phyloP scores from a whole-genome alignment of 2,888 invertebrate species.

The Pyrochroa serraticornis region DNA sequence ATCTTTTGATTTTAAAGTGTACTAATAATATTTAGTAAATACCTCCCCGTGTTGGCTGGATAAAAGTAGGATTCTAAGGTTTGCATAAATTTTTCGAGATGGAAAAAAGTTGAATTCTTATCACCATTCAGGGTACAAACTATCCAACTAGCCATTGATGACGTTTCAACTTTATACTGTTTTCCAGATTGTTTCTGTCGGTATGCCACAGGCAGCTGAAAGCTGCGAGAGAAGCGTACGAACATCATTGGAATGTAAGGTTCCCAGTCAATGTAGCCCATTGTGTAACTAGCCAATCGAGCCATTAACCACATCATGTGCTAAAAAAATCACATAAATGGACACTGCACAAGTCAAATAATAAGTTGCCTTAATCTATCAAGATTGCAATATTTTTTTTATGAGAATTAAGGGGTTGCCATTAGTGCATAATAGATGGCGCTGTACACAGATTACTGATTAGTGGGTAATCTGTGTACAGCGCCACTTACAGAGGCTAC shows the following conservation, averaged over 20 bases:
- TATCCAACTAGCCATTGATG: slow-evolving; percentile 66
- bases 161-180: slow-evolving; percentile 58
- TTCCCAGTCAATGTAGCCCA: slow-evolving; percentile 88
- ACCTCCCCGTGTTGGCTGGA: slow-evolving; percentile 81
- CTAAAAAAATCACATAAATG: slow-evolving; percentile 57
- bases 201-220: slow-evolving; percentile 80
- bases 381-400: no score
- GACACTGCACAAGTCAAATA: no score
- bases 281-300: slow-evolving; percentile 72
- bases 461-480: no score
- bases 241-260: slow-evolving; percentile 81
- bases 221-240: slow-evolving; percentile 71
- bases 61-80: slow-evolving; percentile 87
- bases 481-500: no score
- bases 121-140: slow-evolving; percentile 70
- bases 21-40: no score
- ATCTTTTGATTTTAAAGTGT: no score
- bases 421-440: no score
- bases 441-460: no score
- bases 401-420: no score
- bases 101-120: slow-evolving; percentile 68
- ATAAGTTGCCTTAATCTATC: no score
- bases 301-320: slow-evolving; percentile 77
- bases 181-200: slow-evolving; percentile 68
- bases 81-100: slow-evolving; percentile 80